Percentiles rank a stretch among this genome's conserved stretches.
These are phyloP conservation scores for Pygoscelis adeliae DNA, from an alignment of 2,113 vertebrate genomes.

Conservation along the genomic window DNA sequence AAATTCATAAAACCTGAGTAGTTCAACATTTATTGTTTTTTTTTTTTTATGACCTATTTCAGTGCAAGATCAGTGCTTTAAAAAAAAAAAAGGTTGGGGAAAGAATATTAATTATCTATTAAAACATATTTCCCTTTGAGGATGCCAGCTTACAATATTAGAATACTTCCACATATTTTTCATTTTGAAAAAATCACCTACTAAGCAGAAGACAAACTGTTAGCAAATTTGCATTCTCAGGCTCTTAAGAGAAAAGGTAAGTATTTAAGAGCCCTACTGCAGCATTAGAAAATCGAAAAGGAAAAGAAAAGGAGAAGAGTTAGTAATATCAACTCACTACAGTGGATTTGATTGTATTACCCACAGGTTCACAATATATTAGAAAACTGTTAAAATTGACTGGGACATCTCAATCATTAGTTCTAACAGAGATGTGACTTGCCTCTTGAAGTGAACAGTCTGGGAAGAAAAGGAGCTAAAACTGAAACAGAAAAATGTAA, in stretches of 20 bases:
- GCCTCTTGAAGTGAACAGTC: conserved; percentile 92
- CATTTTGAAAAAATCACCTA: background rate
- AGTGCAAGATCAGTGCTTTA: background rate
- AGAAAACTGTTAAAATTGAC: conserved; percentile 53
- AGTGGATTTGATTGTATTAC: conserved; percentile 24
- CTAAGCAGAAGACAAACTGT: conserved; percentile 13
- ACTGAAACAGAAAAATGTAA: conserved; percentile 78
- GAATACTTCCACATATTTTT: background rate
- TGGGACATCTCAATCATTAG: conserved; percentile 53
- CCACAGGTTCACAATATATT: conserved; percentile 39
- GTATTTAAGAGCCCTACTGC: conserved; percentile 1
- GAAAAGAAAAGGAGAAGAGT: conserved; percentile 27
- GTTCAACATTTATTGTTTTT: background rate
- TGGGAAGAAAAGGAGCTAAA: conserved; percentile 88
- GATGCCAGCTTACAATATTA: background rate
- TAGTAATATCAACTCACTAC: conserved; percentile 51
- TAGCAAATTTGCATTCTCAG: conserved; percentile 52
- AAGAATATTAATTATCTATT: background rate
- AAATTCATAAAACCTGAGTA: background rate
- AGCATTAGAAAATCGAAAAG: conserved; percentile 28
- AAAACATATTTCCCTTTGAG: background rate
- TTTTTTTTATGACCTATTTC: background rate
- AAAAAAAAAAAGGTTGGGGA: background rate
- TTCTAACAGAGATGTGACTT: conserved; percentile 79
- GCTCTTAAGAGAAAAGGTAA: conserved; percentile 29